These are phyloP conservation scores for Rhodophaea formosa DNA, from an alignment of 2,888 invertebrate genomes.

Conservation along the genomic window DNA sequence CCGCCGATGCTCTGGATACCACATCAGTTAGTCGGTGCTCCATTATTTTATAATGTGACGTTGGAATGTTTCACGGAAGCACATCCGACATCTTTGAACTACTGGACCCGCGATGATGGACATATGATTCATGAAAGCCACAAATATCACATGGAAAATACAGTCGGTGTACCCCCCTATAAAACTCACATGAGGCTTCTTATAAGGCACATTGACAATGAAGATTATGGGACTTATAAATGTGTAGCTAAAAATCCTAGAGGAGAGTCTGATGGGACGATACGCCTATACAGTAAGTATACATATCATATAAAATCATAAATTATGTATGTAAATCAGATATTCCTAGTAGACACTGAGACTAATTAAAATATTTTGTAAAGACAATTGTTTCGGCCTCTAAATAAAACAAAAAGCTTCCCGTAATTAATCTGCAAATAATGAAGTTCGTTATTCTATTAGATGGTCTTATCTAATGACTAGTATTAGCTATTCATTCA, in stretches of 20 bases:
- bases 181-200: conserved; percentile 94
- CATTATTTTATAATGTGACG: conserved; percentile 90
- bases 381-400: too few species aligned
- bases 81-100: conserved; percentile 94
- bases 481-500: too few species aligned
- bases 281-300: conserved; percentile 91
- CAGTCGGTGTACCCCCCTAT: conserved; percentile 85
- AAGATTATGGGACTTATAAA: conserved; percentile 93
- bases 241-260: conserved; percentile 94
- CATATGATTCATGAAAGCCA: conserved; percentile 93
- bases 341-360: too few species aligned
- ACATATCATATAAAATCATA: neutral
- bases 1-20: conserved; percentile 96
- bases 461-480: too few species aligned
- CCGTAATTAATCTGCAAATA: too few species aligned
- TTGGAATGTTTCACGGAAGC: conserved; percentile 95
- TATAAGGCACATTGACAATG: conserved; percentile 87
- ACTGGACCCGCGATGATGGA: conserved; percentile 93
- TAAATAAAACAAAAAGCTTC: too few species aligned
- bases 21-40: conserved; percentile 93
- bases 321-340: too few species aligned
- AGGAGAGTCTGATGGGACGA: conserved; percentile 94
- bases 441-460: too few species aligned
- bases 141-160: conserved; percentile 90
- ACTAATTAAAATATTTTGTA: too few species aligned